A percentile compares a stretch with the other conserved stretches of the same genome.
These are phyloP conservation scores for Paralichthys olivaceus DNA, from an alignment of 2,113 vertebrate species.

Conservation along the genomic window DNA sequence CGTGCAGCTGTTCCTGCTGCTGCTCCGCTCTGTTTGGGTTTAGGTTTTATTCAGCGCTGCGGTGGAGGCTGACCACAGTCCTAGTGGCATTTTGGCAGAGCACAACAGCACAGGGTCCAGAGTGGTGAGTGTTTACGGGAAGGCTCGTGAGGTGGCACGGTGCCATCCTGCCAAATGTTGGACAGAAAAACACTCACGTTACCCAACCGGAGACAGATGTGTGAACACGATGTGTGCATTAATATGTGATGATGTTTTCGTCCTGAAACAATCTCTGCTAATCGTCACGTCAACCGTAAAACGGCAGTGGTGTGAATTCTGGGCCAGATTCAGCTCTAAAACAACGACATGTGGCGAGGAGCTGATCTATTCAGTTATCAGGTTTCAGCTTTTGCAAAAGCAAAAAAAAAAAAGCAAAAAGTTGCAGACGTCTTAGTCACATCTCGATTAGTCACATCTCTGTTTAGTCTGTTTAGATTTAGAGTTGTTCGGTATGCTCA, in stretches of 20 bases:
- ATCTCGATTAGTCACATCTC: slow-evolving; percentile 70
- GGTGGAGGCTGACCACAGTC: slow-evolving; percentile 66
- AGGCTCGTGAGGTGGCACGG: slow-evolving; percentile 68
- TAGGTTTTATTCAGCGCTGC: slow-evolving; percentile 59
- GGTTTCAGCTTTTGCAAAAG: slow-evolving; percentile 29
- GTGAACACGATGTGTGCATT: slow-evolving; percentile 46
- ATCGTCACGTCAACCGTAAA: slow-evolving; percentile 6
- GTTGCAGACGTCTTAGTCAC: slow-evolving; percentile 64
- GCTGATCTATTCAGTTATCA: slow-evolving; percentile 33
- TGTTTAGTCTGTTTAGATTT: slow-evolving; percentile 76
- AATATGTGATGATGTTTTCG: slow-evolving; percentile 26
- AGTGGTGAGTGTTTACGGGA: slow-evolving; percentile 74
- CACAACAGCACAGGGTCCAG: slow-evolving; percentile 57
- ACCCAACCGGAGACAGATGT: slow-evolving; percentile 32
- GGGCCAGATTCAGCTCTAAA: slow-evolving; percentile 4
- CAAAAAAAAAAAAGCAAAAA: slow-evolving; percentile 35
- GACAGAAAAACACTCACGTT: slow-evolving; percentile 55
- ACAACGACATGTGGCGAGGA: slow-evolving; percentile 28
- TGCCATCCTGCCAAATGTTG: slow-evolving; percentile 69
- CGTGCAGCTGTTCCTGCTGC: slow-evolving; percentile 63
- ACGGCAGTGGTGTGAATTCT: slow-evolving; percentile 19
- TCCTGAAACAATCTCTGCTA: slow-evolving; percentile 18
- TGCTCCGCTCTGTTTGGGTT: slow-evolving; percentile 49
- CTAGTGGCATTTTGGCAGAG: slow-evolving; percentile 70
- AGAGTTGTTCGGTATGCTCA: slow-evolving; percentile 37